Base-by-base conservation (phyloP, 2,113 vertebrate species). In the Sigmodon hispidus region DNA sequence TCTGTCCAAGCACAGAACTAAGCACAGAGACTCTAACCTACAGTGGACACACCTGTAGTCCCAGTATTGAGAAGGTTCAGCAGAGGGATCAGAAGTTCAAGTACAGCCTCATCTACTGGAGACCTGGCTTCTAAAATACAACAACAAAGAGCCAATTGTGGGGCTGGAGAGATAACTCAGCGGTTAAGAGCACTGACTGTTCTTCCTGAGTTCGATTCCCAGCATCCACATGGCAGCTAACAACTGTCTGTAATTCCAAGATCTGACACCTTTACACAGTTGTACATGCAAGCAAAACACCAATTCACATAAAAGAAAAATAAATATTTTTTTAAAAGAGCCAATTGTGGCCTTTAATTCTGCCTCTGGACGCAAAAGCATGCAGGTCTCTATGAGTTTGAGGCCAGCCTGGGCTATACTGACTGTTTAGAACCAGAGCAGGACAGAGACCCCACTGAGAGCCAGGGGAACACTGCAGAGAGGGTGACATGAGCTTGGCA, bases 401-500 rank as follows among this genome's bases (percentile, higher is more conserved):
- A 86, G 83, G 31, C 43, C 61, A 67, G 43, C 31, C 29, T 48
- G 31, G 83, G 19, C 31, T 50, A 67, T 45, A 86, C 43, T 50
- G 43, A 36, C 31, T 65, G 5, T 36, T 65, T 85, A 34, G 48
- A 45, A 65, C 45, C 29, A n/a, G 15, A 22, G 13, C 43, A n/a
- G 31, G 9, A 11, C 8, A 45, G 59, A 65, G 70, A 63, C 34
- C 31, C 57, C 50, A 50, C 36, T 2, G 17, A 72, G 65, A 87
- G 36, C 73, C 22, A 29, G 34, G 9, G 59, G 83, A 69, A 87
- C 7, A 40, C 75, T 90, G 65, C 81, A 94, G 86, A 55, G 72
- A 90, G 61, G 87, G 45, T 52, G 34, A 87, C 24, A 91, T 65
- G 19, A n/a, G 29, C 79, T 87, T 93, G 93, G 97, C 95, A 57